Evolutionary conservation across 1,140 invertebrate species (phyloP).

Genomic region (Panulirus ornatus): DNA sequence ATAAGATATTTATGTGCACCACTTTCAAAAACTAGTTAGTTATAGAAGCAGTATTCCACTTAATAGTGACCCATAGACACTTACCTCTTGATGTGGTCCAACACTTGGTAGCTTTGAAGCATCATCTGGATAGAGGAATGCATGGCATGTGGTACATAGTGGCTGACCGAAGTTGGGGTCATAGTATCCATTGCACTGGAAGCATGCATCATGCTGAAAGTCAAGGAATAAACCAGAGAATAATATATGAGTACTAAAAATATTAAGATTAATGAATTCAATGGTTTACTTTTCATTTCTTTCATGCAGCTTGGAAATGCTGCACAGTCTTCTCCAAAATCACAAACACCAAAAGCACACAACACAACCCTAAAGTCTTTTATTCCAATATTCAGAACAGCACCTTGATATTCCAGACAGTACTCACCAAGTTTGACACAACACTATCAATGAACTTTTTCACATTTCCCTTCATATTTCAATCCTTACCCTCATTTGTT

Average conservation of each 20-base stretch:
- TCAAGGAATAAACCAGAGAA: conserved; percentile 28
- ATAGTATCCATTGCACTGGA: conserved; percentile 94
- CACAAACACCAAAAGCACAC: background rate
- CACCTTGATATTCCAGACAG: no score
- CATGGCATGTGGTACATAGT: conserved; percentile 94
- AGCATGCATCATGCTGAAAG: conserved; percentile 81
- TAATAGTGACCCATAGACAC: background rate
- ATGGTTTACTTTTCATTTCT: background rate
- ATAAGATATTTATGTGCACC: background rate
- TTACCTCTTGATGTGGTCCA: conserved; percentile 80
- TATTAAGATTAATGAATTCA: background rate
- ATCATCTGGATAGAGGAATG: conserved; percentile 92
- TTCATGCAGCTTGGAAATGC: background rate
- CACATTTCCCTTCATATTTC: no score
- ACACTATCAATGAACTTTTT: no score
- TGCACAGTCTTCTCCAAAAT: background rate
- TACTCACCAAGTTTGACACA: no score
- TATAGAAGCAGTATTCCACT: background rate
- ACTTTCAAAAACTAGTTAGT: background rate
- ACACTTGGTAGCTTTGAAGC: conserved; percentile 80
- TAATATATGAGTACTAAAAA: background rate
- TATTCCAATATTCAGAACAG: background rate
- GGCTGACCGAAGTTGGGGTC: conserved; percentile 94
- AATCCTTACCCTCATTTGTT: no score
- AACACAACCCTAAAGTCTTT: background rate